Evolutionary conservation across 1,140 invertebrate genomes (phyloP), one percentile per base, ranked within the genome.

Genomic region (Thaumatotibia leucotreta): DNA sequence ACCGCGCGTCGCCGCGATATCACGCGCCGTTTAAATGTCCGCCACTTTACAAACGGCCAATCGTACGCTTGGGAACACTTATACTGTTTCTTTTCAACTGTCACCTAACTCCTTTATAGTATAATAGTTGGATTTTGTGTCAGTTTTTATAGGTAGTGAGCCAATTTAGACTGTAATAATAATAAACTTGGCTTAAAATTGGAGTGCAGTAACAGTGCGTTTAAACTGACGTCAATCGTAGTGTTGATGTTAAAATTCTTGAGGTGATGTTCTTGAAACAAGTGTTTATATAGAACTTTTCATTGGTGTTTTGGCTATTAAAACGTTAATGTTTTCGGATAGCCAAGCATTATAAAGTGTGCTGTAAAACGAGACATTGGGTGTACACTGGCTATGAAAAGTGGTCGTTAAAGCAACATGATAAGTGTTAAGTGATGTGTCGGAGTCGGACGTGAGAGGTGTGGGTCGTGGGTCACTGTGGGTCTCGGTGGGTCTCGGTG

Each of bases 401-500:
- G 32, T 33, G 32, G 10, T 14, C n/a, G n/a, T 14, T 14, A 0
- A 0, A n/a, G n/a, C 11, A 14, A 4, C 11, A 39, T 39, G 35
- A 14, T 14, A 17, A 39, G n/a, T n/a, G 32, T n/a, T 33, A 11
- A 11, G 11, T 33, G 32, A 11, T 39, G 35, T 39, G 14, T n/a
- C 35, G 14, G 4, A 1, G 35, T n/a, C 11, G 35, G 35, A 14
- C 39, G 20, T 45, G 39, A 6, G 3, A 20, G 20, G 17, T 45
- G 35, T 39, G 2, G 14, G 69, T 61, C 52, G 72, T 72, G 63
- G 68, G 62, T 58, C 17, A 2, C 17, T 23, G 73, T 76, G 72
- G 67, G 69, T 75, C 79, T 74, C 76, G 80, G 80, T 73, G 8
- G 73, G 69, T 61, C 52, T 58, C 65, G 74, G 72, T 72, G 63